Percentiles rank a stretch among this genome's conserved stretches.
These are phyloP conservation scores for Protobothrops flavoviridis DNA, from an alignment of 2,113 vertebrate species.

Conservation along the genomic window DNA sequence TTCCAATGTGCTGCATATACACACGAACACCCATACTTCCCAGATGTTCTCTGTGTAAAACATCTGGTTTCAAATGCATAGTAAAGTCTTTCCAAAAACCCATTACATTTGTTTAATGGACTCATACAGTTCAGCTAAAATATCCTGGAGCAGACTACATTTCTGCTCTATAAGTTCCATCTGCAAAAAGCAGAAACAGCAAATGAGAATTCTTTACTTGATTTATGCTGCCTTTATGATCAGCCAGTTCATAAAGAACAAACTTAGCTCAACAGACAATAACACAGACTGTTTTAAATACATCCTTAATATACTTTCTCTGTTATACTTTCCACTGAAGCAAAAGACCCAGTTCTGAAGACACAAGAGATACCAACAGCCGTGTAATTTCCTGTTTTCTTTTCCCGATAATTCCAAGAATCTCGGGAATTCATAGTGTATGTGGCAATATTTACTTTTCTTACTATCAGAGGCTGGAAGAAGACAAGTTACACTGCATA, in stretches of 20 bases:
- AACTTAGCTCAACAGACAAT: constrained; percentile 64
- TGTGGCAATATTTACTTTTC: constrained; percentile 37
- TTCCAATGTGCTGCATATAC: constrained; percentile 67
- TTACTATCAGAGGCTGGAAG: constrained; percentile 48
- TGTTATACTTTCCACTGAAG: constrained; percentile 58
- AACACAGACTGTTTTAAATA: constrained; percentile 70
- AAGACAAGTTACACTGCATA: constrained; percentile 38
- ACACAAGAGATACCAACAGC: constrained; percentile 27
- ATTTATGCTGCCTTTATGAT: constrained; percentile 70
- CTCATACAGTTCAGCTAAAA: constrained; percentile 75
- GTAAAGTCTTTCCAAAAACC: constrained; percentile 69
- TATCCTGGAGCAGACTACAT: constrained; percentile 73
- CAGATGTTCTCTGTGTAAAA: constrained; percentile 80
- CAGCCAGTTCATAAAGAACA: constrained; percentile 72
- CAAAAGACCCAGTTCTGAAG: constrained; percentile 41
- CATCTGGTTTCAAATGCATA: constrained; percentile 72
- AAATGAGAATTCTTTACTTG: constrained; percentile 67
- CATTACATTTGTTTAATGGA: constrained; percentile 77
- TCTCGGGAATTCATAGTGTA: constrained; percentile 49
- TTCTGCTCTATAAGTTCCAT: constrained; percentile 68
- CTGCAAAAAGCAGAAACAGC: constrained; percentile 64
- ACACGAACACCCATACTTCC: constrained; percentile 71
- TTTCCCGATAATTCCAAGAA: constrained; percentile 39
- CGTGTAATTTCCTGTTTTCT: constrained; percentile 48
- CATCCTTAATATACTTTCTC: constrained; percentile 59